Evolutionary conservation across 2,797 vertebrate species (phyloP).

Genomic region (Morelia viridis): DNA sequence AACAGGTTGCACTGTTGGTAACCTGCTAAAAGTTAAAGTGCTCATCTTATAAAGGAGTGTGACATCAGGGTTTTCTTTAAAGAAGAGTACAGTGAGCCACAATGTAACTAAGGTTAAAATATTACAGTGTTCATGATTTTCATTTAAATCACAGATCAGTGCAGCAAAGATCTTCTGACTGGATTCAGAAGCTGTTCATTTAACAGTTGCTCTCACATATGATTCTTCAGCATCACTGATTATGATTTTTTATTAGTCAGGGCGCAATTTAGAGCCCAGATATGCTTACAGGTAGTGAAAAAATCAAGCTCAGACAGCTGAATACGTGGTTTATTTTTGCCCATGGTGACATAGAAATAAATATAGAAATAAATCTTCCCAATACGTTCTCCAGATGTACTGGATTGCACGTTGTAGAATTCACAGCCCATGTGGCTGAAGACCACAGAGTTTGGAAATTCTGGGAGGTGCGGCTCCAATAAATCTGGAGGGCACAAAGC

Average conservation of each 20-base stretch:
- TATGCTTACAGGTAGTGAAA: background rate
- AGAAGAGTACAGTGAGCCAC: background rate
- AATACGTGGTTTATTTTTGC: background rate
- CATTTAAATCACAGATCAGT: background rate
- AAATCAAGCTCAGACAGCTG: background rate
- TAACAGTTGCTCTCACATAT: background rate
- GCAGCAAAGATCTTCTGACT: background rate
- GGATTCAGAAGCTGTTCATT: background rate
- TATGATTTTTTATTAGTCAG: background rate
- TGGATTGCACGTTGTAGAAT: background rate
- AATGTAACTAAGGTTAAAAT: background rate
- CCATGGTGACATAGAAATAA: background rate
- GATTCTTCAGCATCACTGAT: background rate
- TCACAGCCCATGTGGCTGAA: no score
- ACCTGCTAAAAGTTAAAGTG: background rate
- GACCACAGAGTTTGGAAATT: no score
- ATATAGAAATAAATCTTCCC: background rate
- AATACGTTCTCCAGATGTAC: background rate
- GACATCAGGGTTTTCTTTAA: background rate
- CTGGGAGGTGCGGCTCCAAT: background rate
- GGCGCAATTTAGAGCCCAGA: background rate
- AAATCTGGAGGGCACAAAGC: background rate
- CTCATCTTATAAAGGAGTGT: no score
- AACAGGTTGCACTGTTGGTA: background rate
- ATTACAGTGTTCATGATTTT: background rate